phyloP scores from a whole-genome alignment of 2,888 invertebrate species.

The Drosophila paramelanica region DNA sequence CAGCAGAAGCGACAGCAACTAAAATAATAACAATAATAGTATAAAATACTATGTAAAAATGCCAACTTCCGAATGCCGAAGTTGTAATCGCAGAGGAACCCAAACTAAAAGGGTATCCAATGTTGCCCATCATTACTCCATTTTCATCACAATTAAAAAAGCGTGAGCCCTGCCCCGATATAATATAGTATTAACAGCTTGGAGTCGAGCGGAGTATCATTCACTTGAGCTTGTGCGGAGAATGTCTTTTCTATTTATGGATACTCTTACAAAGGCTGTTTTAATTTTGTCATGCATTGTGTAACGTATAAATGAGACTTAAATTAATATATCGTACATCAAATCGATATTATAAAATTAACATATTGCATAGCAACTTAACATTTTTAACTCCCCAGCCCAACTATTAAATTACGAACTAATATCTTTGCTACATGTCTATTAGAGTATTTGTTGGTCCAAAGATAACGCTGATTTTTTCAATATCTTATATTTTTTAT shows the following conservation, averaged over 20 bases:
- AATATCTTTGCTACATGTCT: no score
- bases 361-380: no score
- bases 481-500: no score
- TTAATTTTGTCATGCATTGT: neutral
- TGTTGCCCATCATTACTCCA: slow-evolving; percentile 63
- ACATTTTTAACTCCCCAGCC: no score
- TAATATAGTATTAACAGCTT: slow-evolving; percentile 7
- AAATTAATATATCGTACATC: no score
- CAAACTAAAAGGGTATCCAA: slow-evolving; percentile 18
- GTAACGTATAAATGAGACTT: neutral
- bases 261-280: neutral
- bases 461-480: no score
- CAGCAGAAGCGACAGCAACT: slow-evolving; percentile 31
- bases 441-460: no score
- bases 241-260: slow-evolving; percentile 26
- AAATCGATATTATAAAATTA: no score
- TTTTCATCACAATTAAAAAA: slow-evolving; percentile 68
- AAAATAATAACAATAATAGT: slow-evolving; percentile 74
- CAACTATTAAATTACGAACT: no score
- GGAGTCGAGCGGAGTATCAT: neutral
- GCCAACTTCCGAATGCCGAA: slow-evolving; percentile 64
- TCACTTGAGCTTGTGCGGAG: slow-evolving; percentile 10
- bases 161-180: slow-evolving; percentile 17
- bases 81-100: no score
- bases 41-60: slow-evolving; percentile 70